phyloP scores from a whole-genome alignment of 2,113 vertebrate genomes.

The Campylomormyrus numenius region DNA sequence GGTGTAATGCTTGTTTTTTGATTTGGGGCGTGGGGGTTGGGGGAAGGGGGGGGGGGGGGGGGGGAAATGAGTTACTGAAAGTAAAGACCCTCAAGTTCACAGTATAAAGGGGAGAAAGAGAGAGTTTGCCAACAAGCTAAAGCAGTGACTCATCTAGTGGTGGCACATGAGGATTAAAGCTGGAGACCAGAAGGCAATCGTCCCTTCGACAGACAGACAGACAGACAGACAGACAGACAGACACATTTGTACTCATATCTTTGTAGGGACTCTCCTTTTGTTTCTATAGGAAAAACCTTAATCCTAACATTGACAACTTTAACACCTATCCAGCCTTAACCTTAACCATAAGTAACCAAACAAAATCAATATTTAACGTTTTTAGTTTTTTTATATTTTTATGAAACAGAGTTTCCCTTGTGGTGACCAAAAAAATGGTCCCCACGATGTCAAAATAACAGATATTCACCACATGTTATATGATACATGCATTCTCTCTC shows the following conservation, averaged over 20 bases:
- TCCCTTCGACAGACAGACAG: neutral
- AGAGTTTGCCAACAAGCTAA: neutral
- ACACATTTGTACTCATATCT: neutral
- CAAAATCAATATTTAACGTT: neutral
- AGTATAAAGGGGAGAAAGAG: neutral
- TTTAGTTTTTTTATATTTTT: neutral
- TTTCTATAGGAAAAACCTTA: neutral
- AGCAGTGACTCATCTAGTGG: neutral
- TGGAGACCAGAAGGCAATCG: neutral
- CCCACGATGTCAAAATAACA: neutral
- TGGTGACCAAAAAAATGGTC: neutral
- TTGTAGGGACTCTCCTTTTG: neutral
- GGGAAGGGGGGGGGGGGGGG: constrained; percentile 22
- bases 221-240: neutral
- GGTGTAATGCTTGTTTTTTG: too few species aligned
- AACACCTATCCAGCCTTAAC: neutral
- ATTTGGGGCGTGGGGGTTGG: too few species aligned
- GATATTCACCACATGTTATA: neutral
- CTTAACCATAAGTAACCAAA: neutral
- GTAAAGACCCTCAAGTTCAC: neutral
- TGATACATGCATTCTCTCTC: neutral
- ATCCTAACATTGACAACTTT: neutral
- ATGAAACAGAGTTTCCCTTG: neutral
- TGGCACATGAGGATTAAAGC: neutral
- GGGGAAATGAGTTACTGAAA: constrained; percentile 7